Evolutionary conservation across 1,140 invertebrate species (phyloP), one percentile per base, ranked within the genome.

Genomic region (Brachionus koreanus): DNA sequence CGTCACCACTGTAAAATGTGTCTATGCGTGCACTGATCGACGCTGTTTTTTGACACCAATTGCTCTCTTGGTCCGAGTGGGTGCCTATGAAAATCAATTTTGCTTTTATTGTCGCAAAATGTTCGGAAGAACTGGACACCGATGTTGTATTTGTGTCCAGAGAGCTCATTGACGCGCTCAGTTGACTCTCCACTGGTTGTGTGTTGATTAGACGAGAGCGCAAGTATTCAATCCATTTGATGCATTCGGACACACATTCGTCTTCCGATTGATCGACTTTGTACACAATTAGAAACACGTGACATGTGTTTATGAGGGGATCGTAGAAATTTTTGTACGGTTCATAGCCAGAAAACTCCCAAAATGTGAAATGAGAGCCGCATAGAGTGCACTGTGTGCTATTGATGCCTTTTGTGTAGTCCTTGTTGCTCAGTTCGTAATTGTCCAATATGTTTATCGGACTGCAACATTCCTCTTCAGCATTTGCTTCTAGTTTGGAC

Each of bases 161-260:
- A 2, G 65, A 69, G 35, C 13, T 69, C 29, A 69, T 10, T 10
- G 65, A 69, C 16, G 37, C 16, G 35, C 52, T 67, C 37, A 81
- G 23, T 19, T 7, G 25, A 63, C 35, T 81, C 25, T 23, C 33
- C 3, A 16, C 6, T 25, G 63, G 92, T 92, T 86, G 92, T 91
- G 33, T 91, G 89, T 46, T 91, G 89, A 6, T 89, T 91, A 93
- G 91, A 83, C 93, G 90, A 52, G 92, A 92, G 87, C 93, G 91
- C 72, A 95, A 89, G 87, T 94, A 94, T 84, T 92, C 91, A 37
- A 95, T 87, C 94, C 94, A 95, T 88, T 93, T 94, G 83, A 91
- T 90, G 25, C 93, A 91, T 86, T 94, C 92, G 82, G 92, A 91
- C 25, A 93, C 86, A 87, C 93, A 92, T 82, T 92, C 90, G 61